Evolutionary conservation across 2,113 vertebrate species (phyloP).

Genomic region (Otolemur garnettii): DNA sequence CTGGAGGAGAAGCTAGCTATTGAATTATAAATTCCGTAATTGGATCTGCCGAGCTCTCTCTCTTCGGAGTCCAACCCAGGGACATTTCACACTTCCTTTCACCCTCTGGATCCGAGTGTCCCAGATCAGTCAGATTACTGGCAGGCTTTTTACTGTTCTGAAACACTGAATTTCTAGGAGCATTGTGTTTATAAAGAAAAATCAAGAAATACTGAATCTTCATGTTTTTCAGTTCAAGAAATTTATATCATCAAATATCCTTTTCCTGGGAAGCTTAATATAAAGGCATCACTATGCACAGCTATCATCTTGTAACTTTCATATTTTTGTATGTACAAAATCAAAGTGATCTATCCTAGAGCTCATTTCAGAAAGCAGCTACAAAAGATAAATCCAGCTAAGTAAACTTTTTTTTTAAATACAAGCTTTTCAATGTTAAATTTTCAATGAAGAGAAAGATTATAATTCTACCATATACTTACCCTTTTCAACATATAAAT

Average conservation of each 20-base stretch:
- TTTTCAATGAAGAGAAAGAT: background rate
- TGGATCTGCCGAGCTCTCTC: slow-evolving; percentile 38
- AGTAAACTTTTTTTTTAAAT: background rate
- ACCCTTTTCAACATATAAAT: background rate
- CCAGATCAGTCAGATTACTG: background rate
- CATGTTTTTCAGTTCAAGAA: slow-evolving; percentile 1
- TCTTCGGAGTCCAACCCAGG: background rate
- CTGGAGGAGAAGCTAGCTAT: background rate
- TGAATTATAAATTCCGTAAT: slow-evolving; percentile 57
- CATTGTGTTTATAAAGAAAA: slow-evolving; percentile 20
- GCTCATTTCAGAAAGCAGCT: background rate
- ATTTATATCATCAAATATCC: background rate
- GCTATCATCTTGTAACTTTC: background rate
- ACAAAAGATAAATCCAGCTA: background rate
- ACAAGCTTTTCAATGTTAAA: background rate
- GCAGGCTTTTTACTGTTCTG: background rate
- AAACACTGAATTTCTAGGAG: background rate
- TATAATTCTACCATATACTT: background rate
- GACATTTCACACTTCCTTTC: slow-evolving; percentile 23
- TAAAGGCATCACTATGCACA: slow-evolving; percentile 17
- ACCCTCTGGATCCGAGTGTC: background rate
- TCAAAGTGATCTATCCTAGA: slow-evolving; percentile 4
- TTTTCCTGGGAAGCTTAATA: background rate
- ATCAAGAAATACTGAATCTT: background rate
- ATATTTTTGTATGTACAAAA: background rate